phyloP scores from a whole-genome alignment of 2,888 invertebrate genomes.

The Thera britannica region DNA sequence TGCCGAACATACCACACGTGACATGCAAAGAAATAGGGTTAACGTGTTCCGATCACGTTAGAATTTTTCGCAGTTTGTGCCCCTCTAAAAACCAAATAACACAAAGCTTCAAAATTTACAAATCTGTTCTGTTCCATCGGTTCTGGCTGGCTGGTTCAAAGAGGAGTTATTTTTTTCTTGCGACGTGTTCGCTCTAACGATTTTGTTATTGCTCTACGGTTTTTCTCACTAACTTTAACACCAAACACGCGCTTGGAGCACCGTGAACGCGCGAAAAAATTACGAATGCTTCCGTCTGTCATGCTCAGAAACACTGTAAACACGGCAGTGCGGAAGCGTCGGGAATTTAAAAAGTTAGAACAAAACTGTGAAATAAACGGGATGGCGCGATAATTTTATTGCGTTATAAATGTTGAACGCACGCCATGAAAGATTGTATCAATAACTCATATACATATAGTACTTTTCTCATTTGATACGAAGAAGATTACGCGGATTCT shows the following conservation, averaged over 20 bases:
- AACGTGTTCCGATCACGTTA: too few species aligned
- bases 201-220: neutral
- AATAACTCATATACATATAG: neutral
- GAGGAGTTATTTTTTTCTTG: neutral
- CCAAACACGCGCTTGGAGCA: neutral
- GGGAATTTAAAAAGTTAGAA: conserved; percentile 12
- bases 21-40: too few species aligned
- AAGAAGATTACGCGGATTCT: too few species aligned
- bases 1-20: too few species aligned
- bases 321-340: conserved; percentile 25
- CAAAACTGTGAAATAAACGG: conserved; percentile 2
- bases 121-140: neutral
- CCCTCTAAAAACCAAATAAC: too few species aligned
- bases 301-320: conserved; percentile 32
- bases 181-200: neutral
- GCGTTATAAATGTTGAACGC: conserved; percentile 7
- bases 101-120: neutral
- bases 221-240: neutral
- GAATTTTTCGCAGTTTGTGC: too few species aligned
- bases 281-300: conserved; percentile 10
- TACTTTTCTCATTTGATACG: neutral
- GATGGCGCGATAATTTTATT: conserved; percentile 10
- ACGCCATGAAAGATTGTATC: neutral
- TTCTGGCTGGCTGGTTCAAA: neutral
- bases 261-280: conserved; percentile 6